These are phyloP conservation scores for Frieseomelitta varia DNA, from an alignment of 1,140 invertebrate species.

Conservation along the genomic window DNA sequence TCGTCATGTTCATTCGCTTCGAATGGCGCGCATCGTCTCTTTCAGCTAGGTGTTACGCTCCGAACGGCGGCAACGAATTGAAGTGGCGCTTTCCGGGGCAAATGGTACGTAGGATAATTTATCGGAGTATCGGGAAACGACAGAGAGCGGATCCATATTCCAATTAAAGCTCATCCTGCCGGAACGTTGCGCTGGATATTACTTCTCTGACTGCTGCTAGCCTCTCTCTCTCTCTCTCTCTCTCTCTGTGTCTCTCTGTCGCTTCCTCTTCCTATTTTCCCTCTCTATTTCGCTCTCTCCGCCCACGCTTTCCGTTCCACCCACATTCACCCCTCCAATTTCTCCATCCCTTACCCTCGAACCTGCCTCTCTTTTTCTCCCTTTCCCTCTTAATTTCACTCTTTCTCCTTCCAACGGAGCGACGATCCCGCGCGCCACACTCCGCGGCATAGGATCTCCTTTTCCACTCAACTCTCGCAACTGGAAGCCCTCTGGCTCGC, in stretches of 20 bases:
- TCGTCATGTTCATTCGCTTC: constrained; percentile 60
- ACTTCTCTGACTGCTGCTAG: constrained; percentile 67
- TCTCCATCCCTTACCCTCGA: constrained; percentile 37
- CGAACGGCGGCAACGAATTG: constrained; percentile 64
- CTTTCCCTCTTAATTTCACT: constrained; percentile 55
- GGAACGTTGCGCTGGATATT: constrained; percentile 75
- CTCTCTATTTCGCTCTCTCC: constrained; percentile 11
- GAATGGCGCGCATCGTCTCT: constrained; percentile 54
- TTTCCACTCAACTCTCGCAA: constrained; percentile 9
- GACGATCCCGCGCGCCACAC: constrained; percentile 41
- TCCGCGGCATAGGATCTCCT: constrained; percentile 41
- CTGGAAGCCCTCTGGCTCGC: constrained; percentile 22
- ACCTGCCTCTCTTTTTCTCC: constrained; percentile 34
- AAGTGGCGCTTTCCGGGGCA: constrained; percentile 75
- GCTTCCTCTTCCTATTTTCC: constrained; percentile 19
- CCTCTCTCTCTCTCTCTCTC: constrained; percentile 27
- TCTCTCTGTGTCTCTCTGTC: constrained; percentile 31
- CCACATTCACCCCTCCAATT: constrained; percentile 38
- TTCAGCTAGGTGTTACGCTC: constrained; percentile 63
- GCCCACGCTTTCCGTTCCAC: constrained; percentile 33
- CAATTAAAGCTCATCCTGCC: constrained; percentile 82
- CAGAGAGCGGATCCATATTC: constrained; percentile 81
- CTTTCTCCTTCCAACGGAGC: constrained; percentile 63
- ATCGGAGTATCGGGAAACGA: constrained; percentile 80
- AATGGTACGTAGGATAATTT: constrained; percentile 81